A percentile compares a stretch with the other conserved stretches of the same genome.
Evolutionary conservation across 2,888 invertebrate genomes (phyloP).

Genomic region (Coelinius sp.): DNA sequence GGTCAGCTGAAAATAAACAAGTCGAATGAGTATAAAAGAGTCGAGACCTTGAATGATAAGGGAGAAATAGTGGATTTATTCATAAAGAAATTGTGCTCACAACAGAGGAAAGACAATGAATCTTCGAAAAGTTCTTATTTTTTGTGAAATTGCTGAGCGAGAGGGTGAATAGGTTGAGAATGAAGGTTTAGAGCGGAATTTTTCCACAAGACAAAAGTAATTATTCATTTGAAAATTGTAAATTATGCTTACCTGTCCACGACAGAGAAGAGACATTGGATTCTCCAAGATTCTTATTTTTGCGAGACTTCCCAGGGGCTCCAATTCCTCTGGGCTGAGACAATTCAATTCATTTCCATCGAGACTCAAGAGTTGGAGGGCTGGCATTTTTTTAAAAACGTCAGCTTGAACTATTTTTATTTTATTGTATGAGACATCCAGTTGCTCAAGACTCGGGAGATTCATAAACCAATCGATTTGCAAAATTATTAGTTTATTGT

Average conservation of each 20-base stretch:
- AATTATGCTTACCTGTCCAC: slow-evolving; percentile 54
- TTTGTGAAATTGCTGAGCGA: too few relatives aligned
- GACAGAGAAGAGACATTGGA: slow-evolving; percentile 50
- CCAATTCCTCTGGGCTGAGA: slow-evolving; percentile 49
- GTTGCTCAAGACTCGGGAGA: slow-evolving; percentile 53
- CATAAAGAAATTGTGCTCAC: slow-evolving; percentile 44
- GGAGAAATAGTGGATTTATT: neutral
- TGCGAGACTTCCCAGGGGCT: slow-evolving; percentile 53
- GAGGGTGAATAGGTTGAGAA: too few relatives aligned
- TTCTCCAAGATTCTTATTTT: slow-evolving; percentile 59
- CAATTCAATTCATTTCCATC: slow-evolving; percentile 58
- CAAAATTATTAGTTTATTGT: slow-evolving; percentile 55
- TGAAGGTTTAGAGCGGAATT: too few relatives aligned
- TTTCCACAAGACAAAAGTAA: neutral
- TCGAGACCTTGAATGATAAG: slow-evolving; percentile 3
- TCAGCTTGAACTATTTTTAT: slow-evolving; percentile 50
- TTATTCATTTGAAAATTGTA: neutral
- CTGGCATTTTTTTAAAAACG: slow-evolving; percentile 49
- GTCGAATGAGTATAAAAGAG: slow-evolving; percentile 6
- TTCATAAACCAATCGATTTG: slow-evolving; percentile 53
- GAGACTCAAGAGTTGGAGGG: slow-evolving; percentile 55
- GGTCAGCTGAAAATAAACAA: slow-evolving; percentile 55
- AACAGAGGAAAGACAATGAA: slow-evolving; percentile 51
- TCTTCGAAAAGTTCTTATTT: slow-evolving; percentile 59
- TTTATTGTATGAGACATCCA: slow-evolving; percentile 60